Conservation (phyloP, 2,888 invertebrate species). For the Cephus pulcher region DNA sequence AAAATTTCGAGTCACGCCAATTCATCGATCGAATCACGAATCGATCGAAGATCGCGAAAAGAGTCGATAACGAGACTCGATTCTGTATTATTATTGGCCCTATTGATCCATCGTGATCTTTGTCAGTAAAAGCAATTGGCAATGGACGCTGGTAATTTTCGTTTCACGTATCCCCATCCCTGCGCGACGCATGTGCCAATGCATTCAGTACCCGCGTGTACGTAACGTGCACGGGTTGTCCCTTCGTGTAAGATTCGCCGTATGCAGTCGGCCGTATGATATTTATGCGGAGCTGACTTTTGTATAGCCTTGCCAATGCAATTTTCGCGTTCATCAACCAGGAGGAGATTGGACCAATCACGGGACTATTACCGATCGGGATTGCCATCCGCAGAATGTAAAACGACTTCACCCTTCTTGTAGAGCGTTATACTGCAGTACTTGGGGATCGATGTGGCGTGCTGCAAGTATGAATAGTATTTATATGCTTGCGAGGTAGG, state of each 20-base stretch:
- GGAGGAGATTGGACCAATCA: conserved; percentile 42
- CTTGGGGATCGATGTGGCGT: neutral
- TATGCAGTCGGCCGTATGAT: neutral
- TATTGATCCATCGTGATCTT: neutral
- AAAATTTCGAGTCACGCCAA: neutral
- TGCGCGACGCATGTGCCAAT: neutral
- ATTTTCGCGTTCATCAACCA: conserved; percentile 37
- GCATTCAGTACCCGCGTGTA: neutral
- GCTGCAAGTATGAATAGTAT: neutral
- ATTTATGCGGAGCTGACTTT: neutral
- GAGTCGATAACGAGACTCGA: neutral
- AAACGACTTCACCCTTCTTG: neutral
- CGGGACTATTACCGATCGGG: conserved; percentile 31
- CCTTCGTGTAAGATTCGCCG: neutral
- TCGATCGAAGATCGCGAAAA: neutral
- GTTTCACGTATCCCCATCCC: neutral
- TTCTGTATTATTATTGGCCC: neutral
- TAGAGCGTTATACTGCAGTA: neutral
- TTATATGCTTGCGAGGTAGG: neutral
- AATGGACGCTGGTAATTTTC: neutral
- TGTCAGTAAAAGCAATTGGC: neutral
- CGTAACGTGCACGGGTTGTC: neutral
- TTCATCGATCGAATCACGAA: neutral
- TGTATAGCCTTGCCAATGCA: conserved; percentile 26
- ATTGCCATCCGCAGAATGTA: conserved; percentile 15